Evolutionary conservation across 2,113 vertebrate species (phyloP).

Genomic region (Oxyura jamaicensis): DNA sequence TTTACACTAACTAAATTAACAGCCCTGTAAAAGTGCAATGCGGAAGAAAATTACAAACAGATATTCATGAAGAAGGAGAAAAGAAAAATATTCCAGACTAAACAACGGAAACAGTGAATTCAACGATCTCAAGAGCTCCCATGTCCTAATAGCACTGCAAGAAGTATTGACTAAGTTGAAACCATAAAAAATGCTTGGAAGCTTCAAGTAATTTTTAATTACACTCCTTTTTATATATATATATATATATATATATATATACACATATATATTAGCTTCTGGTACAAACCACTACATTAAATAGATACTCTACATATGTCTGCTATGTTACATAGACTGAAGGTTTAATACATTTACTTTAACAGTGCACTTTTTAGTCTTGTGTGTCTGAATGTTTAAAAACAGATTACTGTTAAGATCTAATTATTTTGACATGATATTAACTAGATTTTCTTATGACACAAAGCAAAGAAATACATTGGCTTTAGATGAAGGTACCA

Average conservation of each 20-base stretch:
- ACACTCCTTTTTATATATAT: background rate
- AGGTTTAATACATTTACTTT: background rate
- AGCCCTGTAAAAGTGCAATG: background rate
- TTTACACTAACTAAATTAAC: background rate
- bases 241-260: too few relatives aligned
- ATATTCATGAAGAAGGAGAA: background rate
- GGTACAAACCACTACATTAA: background rate
- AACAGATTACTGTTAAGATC: background rate
- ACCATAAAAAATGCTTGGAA: background rate
- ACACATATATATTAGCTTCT: background rate
- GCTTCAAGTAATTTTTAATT: background rate
- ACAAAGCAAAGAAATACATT: background rate
- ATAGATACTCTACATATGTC: background rate
- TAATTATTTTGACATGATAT: background rate
- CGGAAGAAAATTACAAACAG: background rate
- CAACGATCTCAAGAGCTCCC: background rate
- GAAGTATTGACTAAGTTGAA: background rate
- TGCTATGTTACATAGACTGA: background rate
- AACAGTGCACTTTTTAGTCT: background rate
- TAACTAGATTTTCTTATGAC: constrained; percentile 16
- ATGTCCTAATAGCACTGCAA: fast-evolving
- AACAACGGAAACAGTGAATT: background rate
- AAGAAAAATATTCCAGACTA: background rate
- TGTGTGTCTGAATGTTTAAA: background rate
- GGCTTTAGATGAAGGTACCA: constrained; percentile 5